Conservation (phyloP, 2,797 vertebrate species). For the Melanotaenia boesemani region DNA sequence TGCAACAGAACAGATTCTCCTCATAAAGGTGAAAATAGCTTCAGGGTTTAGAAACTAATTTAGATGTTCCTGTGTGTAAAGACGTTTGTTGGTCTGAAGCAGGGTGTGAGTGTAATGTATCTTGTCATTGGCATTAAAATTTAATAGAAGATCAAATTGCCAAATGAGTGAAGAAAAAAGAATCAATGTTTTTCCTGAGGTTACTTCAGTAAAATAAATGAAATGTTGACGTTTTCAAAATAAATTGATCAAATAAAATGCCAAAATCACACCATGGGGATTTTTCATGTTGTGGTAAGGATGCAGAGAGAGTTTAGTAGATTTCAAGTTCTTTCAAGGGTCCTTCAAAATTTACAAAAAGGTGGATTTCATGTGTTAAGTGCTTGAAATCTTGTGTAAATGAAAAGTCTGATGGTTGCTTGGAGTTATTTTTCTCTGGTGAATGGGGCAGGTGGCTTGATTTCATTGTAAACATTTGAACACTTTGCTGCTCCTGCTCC, state of each 20-base stretch:
- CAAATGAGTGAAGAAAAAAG: conserved; percentile 31
- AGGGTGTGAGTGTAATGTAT: conserved; percentile 44
- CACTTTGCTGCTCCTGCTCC: conserved; percentile 15
- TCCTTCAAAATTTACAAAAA: neutral
- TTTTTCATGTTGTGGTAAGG: conserved; percentile 34
- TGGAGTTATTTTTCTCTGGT: conserved; percentile 4
- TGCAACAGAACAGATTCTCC: conserved; percentile 56
- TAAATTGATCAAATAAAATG: conserved; percentile 8
- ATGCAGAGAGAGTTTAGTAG: neutral
- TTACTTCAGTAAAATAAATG: conserved; percentile 1
- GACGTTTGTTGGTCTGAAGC: conserved; percentile 18
- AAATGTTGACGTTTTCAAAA: neutral
- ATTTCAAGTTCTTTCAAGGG: conserved; percentile 1
- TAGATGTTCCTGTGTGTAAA: conserved; percentile 29
- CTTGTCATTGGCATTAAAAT: conserved; percentile 57
- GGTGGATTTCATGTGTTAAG: neutral
- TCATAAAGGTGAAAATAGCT: conserved; percentile 39
- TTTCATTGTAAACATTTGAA: conserved; percentile 51
- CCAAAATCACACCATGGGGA: conserved; percentile 1
- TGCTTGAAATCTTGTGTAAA: conserved; percentile 1
- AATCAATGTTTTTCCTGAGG: neutral
- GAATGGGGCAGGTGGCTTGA: conserved; percentile 24
- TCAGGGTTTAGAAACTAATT: conserved; percentile 21
- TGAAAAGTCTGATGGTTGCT: conserved; percentile 5
- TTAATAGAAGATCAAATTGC: conserved; percentile 64